Evolutionary conservation across 2,888 invertebrate species (phyloP), one percentile per base, ranked within the genome.

Genomic region (Rotaria sp.): DNA sequence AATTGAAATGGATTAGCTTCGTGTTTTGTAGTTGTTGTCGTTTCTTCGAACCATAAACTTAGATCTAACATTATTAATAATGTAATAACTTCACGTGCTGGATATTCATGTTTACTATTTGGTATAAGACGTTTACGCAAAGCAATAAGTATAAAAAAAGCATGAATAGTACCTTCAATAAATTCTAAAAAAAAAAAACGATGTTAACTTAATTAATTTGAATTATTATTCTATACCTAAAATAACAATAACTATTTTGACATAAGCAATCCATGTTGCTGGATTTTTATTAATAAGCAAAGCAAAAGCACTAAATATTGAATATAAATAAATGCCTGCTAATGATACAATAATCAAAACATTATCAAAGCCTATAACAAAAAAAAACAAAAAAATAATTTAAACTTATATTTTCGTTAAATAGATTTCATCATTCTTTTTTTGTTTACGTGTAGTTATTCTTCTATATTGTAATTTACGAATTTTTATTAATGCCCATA

Each of bases 21-120:
- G 48, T 85, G 80, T 84, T 85, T 85, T 85, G 85, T 87, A 11
- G 85, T 67, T 50, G 85, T 85, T 24, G 85, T 85, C 7, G 87
- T 85, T 48, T 87, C 87, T 30, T 84, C 85, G 13, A 87, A 55
- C 87, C 87, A 87, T 30, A 85, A 75, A 48, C 85, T 85, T 0
- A 87, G 50, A 52, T 87, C 85, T 2, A 87, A 26, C 10, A 87
- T 75, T 4, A 87, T 87, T 15, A 87, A 84, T 50, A 87, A 55
- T 26, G 85, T 85, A 48, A 87, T 74, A 13, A 84, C n/a, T 41
- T 85, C 84, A 38, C 87, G n/a, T 59, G 75, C 87, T 15, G 87
- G 87, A 48, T 75, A 80, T 80, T 80, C 80, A 45, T 45, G 10
- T n/a, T 35, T 80, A 45, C 18, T 80, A 15, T 45, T 80, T 26